Evolutionary conservation across 2,888 invertebrate species (phyloP).

Genomic region (Drosophila rubida): DNA sequence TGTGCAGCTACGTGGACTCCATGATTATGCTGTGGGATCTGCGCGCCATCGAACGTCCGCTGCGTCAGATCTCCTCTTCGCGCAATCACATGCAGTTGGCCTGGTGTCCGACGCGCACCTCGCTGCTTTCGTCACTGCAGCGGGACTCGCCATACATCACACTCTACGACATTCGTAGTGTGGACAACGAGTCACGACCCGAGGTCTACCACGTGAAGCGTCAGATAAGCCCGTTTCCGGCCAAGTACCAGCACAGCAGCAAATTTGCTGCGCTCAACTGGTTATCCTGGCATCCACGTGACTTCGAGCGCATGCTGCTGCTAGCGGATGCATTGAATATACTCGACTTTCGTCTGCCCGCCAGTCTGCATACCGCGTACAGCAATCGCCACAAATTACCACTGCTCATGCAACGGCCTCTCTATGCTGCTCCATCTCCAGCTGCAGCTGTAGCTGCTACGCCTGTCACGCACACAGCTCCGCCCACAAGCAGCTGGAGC

Average conservation of each 20-base stretch:
- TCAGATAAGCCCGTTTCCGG: slow-evolving; percentile 85
- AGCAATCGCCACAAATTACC: slow-evolving; percentile 82
- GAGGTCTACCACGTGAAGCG: slow-evolving; percentile 92
- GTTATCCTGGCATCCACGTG: slow-evolving; percentile 94
- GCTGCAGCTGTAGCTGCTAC: slow-evolving; percentile 35
- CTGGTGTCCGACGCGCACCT: slow-evolving; percentile 95
- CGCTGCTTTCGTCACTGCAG: slow-evolving; percentile 92
- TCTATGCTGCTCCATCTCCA: slow-evolving; percentile 50
- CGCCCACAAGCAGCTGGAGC: slow-evolving; percentile 54
- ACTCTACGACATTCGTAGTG: slow-evolving; percentile 94
- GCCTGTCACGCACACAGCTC: slow-evolving; percentile 54
- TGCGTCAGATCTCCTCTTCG: slow-evolving; percentile 88
- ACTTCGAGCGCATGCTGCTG: slow-evolving; percentile 85
- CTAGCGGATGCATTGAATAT: slow-evolving; percentile 82
- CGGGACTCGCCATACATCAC: slow-evolving; percentile 91
- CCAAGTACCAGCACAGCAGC: slow-evolving; percentile 72
- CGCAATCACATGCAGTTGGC: slow-evolving; percentile 89
- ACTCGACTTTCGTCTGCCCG: slow-evolving; percentile 82
- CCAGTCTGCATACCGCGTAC: slow-evolving; percentile 81
- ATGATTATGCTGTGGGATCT: slow-evolving; percentile 95
- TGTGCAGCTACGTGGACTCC: slow-evolving; percentile 94
- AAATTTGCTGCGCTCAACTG: slow-evolving; percentile 87
- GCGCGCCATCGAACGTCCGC: slow-evolving; percentile 93
- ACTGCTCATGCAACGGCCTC: slow-evolving; percentile 75
- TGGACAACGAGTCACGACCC: slow-evolving; percentile 89